Conservation (phyloP, 2,113 vertebrate genomes). For the Choloepus hoffmanni region DNA sequence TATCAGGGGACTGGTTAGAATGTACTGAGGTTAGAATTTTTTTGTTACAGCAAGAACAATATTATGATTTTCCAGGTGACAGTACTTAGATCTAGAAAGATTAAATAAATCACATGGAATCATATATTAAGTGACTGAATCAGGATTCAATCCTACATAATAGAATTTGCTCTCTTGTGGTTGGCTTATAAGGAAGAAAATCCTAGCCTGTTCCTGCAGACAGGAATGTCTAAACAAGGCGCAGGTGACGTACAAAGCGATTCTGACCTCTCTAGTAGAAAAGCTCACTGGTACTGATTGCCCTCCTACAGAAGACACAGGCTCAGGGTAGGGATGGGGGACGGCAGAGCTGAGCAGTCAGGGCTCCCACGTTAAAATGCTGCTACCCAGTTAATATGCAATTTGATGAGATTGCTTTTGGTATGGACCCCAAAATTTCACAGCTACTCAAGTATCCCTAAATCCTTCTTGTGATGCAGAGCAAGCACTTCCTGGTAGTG, state of each 20-base stretch:
- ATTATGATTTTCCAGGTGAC: background rate
- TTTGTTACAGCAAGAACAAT: background rate
- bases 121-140: background rate
- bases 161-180: background rate
- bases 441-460: background rate
- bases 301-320: fast-evolving
- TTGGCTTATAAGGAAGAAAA: background rate
- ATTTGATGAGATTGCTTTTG: background rate
- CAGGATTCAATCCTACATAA: background rate
- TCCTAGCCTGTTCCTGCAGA: background rate
- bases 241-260: background rate
- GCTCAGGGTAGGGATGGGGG: fast-evolving
- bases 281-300: background rate
- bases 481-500: background rate
- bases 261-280: background rate
- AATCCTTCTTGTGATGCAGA: background rate
- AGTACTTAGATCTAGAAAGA: background rate
- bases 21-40: background rate
- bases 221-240: background rate
- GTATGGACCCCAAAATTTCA: background rate
- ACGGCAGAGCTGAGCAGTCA: too few species aligned
- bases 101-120: background rate
- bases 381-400: fast-evolving
- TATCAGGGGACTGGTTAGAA: background rate
- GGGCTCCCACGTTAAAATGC: background rate